Evolutionary conservation across 1,140 invertebrate genomes (phyloP).

Genomic region (Pogonomyrmex californicus): DNA sequence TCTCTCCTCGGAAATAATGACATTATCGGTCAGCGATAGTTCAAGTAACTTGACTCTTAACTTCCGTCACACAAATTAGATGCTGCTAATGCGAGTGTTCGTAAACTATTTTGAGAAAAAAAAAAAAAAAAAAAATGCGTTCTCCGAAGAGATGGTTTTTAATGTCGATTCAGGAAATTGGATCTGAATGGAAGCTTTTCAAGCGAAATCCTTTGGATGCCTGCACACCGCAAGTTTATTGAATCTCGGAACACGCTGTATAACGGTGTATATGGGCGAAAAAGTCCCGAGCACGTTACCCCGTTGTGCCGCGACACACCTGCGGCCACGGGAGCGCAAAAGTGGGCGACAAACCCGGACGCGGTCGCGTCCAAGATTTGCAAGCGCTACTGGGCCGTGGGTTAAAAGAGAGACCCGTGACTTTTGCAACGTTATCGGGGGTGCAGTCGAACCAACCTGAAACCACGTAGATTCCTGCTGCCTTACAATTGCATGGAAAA

Average conservation of each 20-base stretch:
- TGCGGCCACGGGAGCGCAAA: constrained; percentile 63
- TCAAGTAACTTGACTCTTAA: not conserved
- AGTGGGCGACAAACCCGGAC: constrained; percentile 72
- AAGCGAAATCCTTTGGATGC: not conserved
- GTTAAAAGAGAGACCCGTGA: constrained; percentile 7
- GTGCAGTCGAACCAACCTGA: not conserved
- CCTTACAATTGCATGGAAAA: too few relatives aligned
- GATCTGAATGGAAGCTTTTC: not conserved
- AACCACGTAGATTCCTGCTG: too few relatives aligned
- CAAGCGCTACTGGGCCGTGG: not conserved
- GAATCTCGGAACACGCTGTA: constrained; percentile 55
- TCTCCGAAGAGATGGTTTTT: not conserved
- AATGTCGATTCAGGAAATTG: constrained; percentile 16
- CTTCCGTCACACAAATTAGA: not conserved
- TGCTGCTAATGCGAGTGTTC: not conserved
- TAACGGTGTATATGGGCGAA: constrained; percentile 38
- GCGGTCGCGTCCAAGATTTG: constrained; percentile 36
- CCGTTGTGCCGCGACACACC: constrained; percentile 65
- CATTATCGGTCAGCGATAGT: not conserved
- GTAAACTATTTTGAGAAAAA: not conserved
- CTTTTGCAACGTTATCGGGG: not conserved
- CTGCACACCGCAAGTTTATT: not conserved
- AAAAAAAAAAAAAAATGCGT: not conserved
- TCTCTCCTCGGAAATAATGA: constrained; percentile 26
- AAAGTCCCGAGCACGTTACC: constrained; percentile 57